Base-by-base conservation (phyloP, 2,888 invertebrate species). In the Drosophila atripex region DNA sequence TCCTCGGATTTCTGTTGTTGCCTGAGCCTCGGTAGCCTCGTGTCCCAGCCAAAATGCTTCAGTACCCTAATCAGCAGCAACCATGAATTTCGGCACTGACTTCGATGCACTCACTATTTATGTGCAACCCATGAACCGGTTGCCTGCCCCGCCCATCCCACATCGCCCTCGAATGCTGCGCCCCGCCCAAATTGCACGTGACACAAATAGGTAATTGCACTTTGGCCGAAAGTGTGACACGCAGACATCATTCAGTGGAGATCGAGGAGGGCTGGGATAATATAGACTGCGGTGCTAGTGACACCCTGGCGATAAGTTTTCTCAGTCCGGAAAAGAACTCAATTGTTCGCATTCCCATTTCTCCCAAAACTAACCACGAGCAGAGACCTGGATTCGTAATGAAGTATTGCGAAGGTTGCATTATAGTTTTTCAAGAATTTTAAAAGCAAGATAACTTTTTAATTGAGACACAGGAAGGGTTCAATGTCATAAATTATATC, bases 161-260 rank as follows among this genome's bases (percentile, higher is more conserved):
- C 32, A 16, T 11, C 8, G 0, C 16, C 47, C 12, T 18, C 21
- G 47, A 11, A 30, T 28, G n/a, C 32, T n/a, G 18, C 35, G 35
- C 50, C n/a, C 18, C 59, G 14, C 25, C 52, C 51, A 69, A 78
- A 75, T 71, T 77, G 77, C 83, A 87, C 89, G 89, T 89, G 80
- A 85, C 83, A 78, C 80, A 84, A 88, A 87, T 88, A 80, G 83
- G 75, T 89, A 89, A 88, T 89, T 87, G 78, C 80, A 77, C 73
- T 76, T 69, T 71, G 76, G 74, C 59, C 74, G 43, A 54, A 70
- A 71, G 71, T 71, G 71, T 70, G 71, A 71, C 71, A 71, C 59
- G 43, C 43, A 54, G 59, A 52, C 64, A 61, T 64, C 64, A 52
- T 61, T 61, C 64, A 61, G 38, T 30, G 45, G 51, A 46, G 64